These are phyloP conservation scores for Notechis scutatus DNA, from an alignment of 2,113 vertebrate species.

Conservation along the genomic window DNA sequence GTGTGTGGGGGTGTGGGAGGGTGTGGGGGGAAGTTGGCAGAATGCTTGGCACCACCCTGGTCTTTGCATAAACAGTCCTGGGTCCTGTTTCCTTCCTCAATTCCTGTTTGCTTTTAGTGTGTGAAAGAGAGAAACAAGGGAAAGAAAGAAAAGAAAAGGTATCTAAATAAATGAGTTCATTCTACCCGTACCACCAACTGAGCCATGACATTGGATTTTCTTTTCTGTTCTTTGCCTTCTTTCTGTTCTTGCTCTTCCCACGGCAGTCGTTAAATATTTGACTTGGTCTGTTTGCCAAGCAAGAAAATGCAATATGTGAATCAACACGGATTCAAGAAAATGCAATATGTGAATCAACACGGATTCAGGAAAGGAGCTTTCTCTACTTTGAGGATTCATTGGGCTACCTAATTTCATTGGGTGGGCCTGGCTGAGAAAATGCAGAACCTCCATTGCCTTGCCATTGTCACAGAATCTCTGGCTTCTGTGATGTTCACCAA, in stretches of 20 bases:
- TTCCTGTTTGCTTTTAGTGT: constrained; percentile 49
- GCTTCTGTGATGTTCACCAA: background rate
- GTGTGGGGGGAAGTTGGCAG: constrained; percentile 7
- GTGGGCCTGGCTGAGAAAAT: background rate
- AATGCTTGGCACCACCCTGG: constrained; percentile 38
- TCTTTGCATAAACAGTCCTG: constrained; percentile 38
- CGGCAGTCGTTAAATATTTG: constrained; percentile 55
- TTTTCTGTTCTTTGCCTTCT: background rate
- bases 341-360: constrained; percentile 36
- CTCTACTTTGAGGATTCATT: background rate
- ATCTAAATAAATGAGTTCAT: constrained; percentile 36
- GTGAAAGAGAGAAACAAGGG: background rate
- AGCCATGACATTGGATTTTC: constrained; percentile 36
- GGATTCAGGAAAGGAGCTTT: constrained; percentile 6
- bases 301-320: constrained; percentile 45
- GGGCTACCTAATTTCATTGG: background rate
- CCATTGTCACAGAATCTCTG: background rate
- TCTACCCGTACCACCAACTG: constrained; percentile 6
- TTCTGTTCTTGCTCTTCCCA: constrained; percentile 44
- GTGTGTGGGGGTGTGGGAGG: background rate
- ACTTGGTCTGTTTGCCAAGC: constrained; percentile 37
- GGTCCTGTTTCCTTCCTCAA: constrained; percentile 40
- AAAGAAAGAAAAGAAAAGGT: background rate
- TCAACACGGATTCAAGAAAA: constrained; percentile 38
- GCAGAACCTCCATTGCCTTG: background rate